phyloP scores from a whole-genome alignment of 2,797 vertebrate species.

The Sebastes iracundus region DNA sequence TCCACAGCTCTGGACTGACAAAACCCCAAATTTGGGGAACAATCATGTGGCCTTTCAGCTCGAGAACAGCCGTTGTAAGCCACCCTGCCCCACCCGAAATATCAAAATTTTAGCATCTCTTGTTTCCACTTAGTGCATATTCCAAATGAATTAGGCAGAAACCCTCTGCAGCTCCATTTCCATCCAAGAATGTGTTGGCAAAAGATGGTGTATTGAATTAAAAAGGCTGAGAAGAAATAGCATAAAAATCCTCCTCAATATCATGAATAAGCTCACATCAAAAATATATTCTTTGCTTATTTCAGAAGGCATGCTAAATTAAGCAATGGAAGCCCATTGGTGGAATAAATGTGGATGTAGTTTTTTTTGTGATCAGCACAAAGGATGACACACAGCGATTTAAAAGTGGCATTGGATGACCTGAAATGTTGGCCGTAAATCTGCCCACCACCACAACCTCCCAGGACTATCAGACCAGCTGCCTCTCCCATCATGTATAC shows the following conservation, averaged over 20 bases:
- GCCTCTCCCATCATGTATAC: constrained; percentile 24
- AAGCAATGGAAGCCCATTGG: constrained; percentile 10
- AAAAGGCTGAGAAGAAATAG: constrained; percentile 7
- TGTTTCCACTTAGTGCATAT: constrained; percentile 41
- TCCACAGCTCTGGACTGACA: constrained; percentile 25
- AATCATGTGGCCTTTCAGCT: constrained; percentile 4
- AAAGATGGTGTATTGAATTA: constrained; percentile 30
- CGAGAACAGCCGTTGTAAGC: background rate
- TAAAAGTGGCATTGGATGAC: constrained; percentile 22
- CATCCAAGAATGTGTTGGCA: constrained; percentile 44
- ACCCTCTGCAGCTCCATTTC: constrained; percentile 17
- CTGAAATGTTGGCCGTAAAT: constrained; percentile 24
- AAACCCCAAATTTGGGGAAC: constrained; percentile 19
- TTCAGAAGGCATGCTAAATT: background rate
- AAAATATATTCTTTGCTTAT: background rate
- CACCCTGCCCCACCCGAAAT: constrained; percentile 15
- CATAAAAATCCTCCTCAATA: constrained; percentile 7
- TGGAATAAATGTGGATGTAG: constrained; percentile 12
- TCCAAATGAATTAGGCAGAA: constrained; percentile 25
- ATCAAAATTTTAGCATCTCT: constrained; percentile 25
- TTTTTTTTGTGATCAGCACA: constrained; percentile 15
- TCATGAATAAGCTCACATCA: constrained; percentile 13
- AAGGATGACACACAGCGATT: constrained; percentile 19
- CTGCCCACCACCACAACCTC: background rate
- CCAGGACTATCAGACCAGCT: constrained; percentile 23